Evolutionary conservation across 2,113 vertebrate genomes (phyloP), one percentile per base, ranked within the genome.

Genomic region (Sturnira hondurensis): DNA sequence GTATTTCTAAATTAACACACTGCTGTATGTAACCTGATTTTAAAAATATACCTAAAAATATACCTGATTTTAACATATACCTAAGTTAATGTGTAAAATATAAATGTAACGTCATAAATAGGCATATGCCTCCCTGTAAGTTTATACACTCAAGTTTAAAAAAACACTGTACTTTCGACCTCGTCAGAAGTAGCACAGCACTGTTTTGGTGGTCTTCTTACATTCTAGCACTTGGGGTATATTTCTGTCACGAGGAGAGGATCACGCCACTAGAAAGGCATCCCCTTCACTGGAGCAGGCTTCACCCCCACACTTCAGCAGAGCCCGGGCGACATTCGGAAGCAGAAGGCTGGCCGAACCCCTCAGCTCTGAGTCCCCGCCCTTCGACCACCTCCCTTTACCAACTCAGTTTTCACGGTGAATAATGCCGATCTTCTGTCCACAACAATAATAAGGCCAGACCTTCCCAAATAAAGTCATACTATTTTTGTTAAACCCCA

Each of bases 401-500:
- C 41, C 68, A 43, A 26, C 43, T 73, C 3, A 11, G n/a, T 63
- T 93, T 93, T 20, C 28, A 0, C 71, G 47, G 26, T 80, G 83
- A 38, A 52, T 28, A 54, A 65, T 54, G 74, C 45, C 45, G 31
- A 89, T 54, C 54, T 36, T 73, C 56, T 20, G 6, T 54, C 38
- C 67, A 74, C 36, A 83, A 74, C 84, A 74, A 5, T 43, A 65
- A 93, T 54, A 65, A 93, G 28, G 28, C 12, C 31, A 65, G 54
- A 65, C 15, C 43, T 82, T 74, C 17, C 43, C 68, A 81, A 65
- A 65, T 38, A 26, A 63, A 26, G 28, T 63, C 65, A 50, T 11
- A 22, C 73, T 65, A 43, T 74, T 89, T 45, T 74, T 3, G 5
- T 82, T 63, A 74, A 82, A n/a, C 3, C 28, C n/a, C 16, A 36